Evolutionary conservation across 2,797 vertebrate species (phyloP), one percentile per base, ranked within the genome.

Genomic region (Sebastes goodei): DNA sequence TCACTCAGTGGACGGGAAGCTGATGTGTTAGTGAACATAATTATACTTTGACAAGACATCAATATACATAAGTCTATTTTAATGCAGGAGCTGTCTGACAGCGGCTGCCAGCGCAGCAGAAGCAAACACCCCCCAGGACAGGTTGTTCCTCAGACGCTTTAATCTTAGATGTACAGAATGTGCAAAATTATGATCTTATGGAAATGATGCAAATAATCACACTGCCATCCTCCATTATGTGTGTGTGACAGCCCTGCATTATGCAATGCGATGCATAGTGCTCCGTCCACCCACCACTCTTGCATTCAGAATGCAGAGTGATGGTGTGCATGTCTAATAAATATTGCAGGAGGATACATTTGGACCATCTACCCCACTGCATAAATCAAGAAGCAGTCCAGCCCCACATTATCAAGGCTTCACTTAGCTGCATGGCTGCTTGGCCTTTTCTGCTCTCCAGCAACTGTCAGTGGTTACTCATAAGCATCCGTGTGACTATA

Each of bases 141-240:
- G 74, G 81, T 76, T 75, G 82, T 81, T 87, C 75, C 76, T 84
- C 82, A 70, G n/a, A 85, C 1, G 20, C 87, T 90, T 89, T 92
- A 84, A 93, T 91, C 90, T 89, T 79, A 85, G 70, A 86, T 81
- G 86, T 85, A 88, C 83, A 87, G 84, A 91, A 90, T 86, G 83
- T 86, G 82, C 88, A 92, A 89, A 93, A 92, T 92, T 87, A 92
- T 86, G 89, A 91, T 90, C 81, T 88, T 84, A 89, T 92, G 90
- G 89, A 93, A 92, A 93, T 89, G 67, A 92, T 88, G 87, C 86
- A 93, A 93, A 94, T 93, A 91, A 92, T 91, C 91, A 86, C 78
- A 72, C 85, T 76, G 84, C 81, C 83, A 86, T 90, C 80, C 81
- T 89, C 82, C 86, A 90, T 93, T 92, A 94, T 68, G 63, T 30